These are phyloP conservation scores for Cercopithecus mona DNA, from an alignment of 2,113 vertebrate species.

Conservation along the genomic window DNA sequence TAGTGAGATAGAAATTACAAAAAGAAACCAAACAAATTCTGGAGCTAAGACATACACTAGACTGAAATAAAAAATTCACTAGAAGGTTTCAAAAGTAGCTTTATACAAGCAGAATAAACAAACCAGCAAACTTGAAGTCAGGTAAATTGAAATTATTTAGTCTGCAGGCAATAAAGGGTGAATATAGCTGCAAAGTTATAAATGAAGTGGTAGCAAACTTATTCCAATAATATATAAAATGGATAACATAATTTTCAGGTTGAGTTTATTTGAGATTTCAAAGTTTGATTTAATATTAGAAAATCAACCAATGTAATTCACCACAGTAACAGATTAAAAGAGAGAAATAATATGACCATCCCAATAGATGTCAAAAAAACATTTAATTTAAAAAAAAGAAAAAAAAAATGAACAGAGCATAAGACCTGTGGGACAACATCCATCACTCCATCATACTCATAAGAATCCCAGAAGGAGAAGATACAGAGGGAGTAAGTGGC, in stretches of 20 bases:
- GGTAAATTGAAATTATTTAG: neutral
- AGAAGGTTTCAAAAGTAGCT: neutral
- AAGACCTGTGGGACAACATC: neutral
- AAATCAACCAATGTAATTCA: too few species aligned
- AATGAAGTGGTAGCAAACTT: too few species aligned
- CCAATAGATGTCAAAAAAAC: too few species aligned
- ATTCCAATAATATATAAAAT: too few species aligned
- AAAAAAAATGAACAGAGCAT: neutral
- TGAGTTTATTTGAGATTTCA: too few species aligned
- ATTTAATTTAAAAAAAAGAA: neutral
- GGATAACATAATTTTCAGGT: too few species aligned
- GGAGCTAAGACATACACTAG: neutral
- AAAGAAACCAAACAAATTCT: neutral
- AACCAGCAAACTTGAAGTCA: neutral
- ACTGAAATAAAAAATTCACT: neutral
- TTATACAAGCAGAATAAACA: neutral
- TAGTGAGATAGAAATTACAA: too few species aligned
- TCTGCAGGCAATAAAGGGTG: neutral
- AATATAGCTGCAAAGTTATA: too few species aligned
- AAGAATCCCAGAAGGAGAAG: neutral
- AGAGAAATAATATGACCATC: too few species aligned
- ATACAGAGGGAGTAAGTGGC: neutral
- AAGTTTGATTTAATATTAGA: too few species aligned
- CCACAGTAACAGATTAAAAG: too few species aligned
- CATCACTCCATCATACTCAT: neutral